Evolutionary conservation across 1,140 invertebrate genomes (phyloP), one percentile per base, ranked within the genome.

Genomic region (Armadillidium nasatum): DNA sequence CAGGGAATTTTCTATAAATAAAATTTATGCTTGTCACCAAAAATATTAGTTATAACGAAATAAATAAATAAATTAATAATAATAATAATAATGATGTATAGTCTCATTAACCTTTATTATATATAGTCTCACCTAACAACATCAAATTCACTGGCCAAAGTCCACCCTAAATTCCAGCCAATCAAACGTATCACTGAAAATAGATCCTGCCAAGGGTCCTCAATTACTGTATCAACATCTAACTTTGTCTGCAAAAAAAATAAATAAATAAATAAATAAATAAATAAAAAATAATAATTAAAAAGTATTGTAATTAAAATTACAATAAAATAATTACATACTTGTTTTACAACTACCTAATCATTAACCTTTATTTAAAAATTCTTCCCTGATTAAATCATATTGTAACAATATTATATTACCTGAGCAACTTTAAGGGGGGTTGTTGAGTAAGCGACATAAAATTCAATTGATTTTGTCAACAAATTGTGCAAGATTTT

Each of bases 401-500:
- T 43, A 11, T 43, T 71, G 10, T 4, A 21, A 66, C 54, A n/a
- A n/a, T n/a, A 43, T 44, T 23, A 23, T 23, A 72, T 54, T 19
- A 78, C 77, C 77, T 78, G 77, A 70, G 75, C 44, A 7, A 78
- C 71, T 43, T 75, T 78, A 4, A 74, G 66, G 4, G 77, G 60
- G 7, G 77, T 78, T 33, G 77, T 78, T 19, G 75, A 73, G 72
- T 78, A 78, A 3, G 77, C 71, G 0, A 87, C 82, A 82, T 87
- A 87, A 82, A 88, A 89, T 82, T 89, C 87, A 69, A 88, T 86
- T n/a, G 87, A 84, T 82, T 88, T 88, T 78, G 88, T 85, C 45
- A 89, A 84, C 79, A 93, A 85, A 76, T 89, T 87, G 80, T 91
- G 88, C 45, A 93, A 85, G 54, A 90, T 85, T 81, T 91, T 88